phyloP scores from a whole-genome alignment of 2,797 vertebrate genomes.

The Chaenodraco wilsoni region DNA sequence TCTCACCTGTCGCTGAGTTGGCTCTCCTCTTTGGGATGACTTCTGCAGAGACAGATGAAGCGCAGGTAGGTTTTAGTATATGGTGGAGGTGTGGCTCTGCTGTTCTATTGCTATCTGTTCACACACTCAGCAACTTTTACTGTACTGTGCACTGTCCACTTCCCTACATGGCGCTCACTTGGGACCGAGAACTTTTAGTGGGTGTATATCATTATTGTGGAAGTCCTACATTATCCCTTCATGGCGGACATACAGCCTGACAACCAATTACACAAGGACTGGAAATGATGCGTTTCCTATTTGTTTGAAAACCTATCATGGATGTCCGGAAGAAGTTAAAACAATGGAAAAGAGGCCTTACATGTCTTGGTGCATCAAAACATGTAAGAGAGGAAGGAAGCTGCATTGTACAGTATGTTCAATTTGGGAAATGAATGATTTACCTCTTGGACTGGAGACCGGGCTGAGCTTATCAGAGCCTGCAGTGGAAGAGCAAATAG shows the following conservation, averaged over 20 bases:
- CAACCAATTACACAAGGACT: conserved; percentile 45
- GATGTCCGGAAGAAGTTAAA: conserved; percentile 28
- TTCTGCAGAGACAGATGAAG: conserved; percentile 69
- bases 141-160: conserved; percentile 38
- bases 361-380: conserved; percentile 6
- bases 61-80: conserved; percentile 57
- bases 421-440: neutral
- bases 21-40: conserved; percentile 81
- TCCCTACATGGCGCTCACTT: conserved; percentile 66
- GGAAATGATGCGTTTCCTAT: conserved; percentile 66
- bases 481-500: conserved; percentile 30
- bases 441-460: conserved; percentile 66
- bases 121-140: conserved; percentile 32
- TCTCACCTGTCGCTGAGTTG: conserved; percentile 78
- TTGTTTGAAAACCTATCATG: conserved; percentile 31
- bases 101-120: conserved; percentile 56
- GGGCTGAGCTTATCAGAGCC: conserved; percentile 50
- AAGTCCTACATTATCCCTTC: conserved; percentile 4
- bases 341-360: conserved; percentile 27
- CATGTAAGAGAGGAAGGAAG: neutral
- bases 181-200: conserved; percentile 28
- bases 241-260: neutral
- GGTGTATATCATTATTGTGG: conserved; percentile 38
- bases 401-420: neutral
- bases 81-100: conserved; percentile 54